Percentiles rank a stretch among this genome's conserved stretches.
Conservation (phyloP, 2,113 vertebrate species). For the Sprattus sprattus region DNA sequence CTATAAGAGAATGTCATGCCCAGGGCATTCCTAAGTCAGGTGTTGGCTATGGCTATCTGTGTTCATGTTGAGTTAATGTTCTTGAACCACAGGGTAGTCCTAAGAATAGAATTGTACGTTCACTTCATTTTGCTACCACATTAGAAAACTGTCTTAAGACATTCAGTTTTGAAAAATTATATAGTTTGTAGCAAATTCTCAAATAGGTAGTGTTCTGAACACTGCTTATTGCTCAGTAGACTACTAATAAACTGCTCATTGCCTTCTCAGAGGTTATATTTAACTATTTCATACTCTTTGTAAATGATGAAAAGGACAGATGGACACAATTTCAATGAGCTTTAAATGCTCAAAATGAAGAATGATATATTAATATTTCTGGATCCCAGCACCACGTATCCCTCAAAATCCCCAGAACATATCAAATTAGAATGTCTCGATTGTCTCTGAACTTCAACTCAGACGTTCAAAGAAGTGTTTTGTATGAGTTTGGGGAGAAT, state of each 20-base stretch:
- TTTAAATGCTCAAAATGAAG: not conserved
- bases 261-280: not conserved
- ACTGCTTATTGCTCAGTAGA: not conserved
- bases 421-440: not conserved
- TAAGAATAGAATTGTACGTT: not conserved
- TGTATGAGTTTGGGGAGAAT: not conserved
- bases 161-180: not conserved
- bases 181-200: not conserved
- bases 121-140: not conserved
- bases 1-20: constrained; percentile 1
- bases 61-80: not conserved
- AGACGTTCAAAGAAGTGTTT: not conserved
- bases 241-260: not conserved
- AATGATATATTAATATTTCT: constrained; percentile 1
- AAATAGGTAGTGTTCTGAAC: not conserved
- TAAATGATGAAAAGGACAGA: not conserved
- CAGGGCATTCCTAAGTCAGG: not conserved
- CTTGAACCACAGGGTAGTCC: not conserved
- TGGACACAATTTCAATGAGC: not conserved
- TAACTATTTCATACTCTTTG: constrained; percentile 18
- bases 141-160: not conserved
- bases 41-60: not conserved
- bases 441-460: not conserved
- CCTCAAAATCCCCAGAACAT: not conserved
- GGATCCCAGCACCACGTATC: constrained; percentile 5